Conservation (phyloP, 2,113 vertebrate species). For the Anguilla rostrata region DNA sequence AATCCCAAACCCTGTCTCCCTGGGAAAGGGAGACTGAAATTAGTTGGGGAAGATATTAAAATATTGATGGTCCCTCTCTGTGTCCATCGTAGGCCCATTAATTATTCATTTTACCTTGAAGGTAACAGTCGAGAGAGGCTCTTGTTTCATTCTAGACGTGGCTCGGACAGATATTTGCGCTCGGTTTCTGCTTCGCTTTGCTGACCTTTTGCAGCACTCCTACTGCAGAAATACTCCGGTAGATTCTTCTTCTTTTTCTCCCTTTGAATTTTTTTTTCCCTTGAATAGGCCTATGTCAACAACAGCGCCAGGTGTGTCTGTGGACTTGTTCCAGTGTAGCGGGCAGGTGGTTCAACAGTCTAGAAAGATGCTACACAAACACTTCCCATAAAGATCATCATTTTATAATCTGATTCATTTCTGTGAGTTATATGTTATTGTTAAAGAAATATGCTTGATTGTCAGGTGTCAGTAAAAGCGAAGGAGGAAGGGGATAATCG, state of each 20-base stretch:
- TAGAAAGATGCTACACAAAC: neutral
- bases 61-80: conserved; percentile 90
- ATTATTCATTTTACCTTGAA: conserved; percentile 93
- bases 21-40: conserved; percentile 59
- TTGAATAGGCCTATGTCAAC: conserved; percentile 20
- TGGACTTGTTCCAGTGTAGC: neutral
- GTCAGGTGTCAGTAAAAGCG: neutral
- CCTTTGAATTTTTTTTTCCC: conserved; percentile 8
- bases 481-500: no score
- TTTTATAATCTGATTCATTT: neutral
- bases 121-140: conserved; percentile 77
- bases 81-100: conserved; percentile 80
- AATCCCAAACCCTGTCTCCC: conserved; percentile 11
- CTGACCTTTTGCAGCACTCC: conserved; percentile 53
- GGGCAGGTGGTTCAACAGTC: conserved; percentile 32
- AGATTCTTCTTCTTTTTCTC: conserved; percentile 32
- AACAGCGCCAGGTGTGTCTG: neutral
- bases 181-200: conserved; percentile 40
- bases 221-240: conserved; percentile 30
- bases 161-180: conserved; percentile 62
- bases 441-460: neutral
- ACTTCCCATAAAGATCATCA: neutral
- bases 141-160: conserved; percentile 64
- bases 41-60: conserved; percentile 66
- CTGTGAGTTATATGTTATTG: neutral